Base-by-base conservation (phyloP, 2,113 vertebrate species). In the Sylvia atricapilla region DNA sequence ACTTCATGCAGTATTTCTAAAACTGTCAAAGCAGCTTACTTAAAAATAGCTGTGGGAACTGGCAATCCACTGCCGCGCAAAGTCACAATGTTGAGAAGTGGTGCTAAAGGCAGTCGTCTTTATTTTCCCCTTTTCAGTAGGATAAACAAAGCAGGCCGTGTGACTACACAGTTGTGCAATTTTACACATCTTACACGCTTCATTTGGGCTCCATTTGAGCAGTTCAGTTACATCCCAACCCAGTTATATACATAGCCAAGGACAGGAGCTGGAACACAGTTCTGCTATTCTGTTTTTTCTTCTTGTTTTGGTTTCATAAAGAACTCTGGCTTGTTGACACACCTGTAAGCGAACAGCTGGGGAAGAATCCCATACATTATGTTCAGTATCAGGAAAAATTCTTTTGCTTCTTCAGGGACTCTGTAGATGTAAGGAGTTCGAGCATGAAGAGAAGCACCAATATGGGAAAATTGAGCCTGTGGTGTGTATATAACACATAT, bases 381-480 rank as follows among this genome's bases (percentile, higher is more conserved):
- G 84, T 99, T 99, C 94, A 99, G 44, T 67, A 98, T 88, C 93
- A 99, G 94, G 93, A 99, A 99, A 72, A 98, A 76, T 28, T 92
- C 63, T 95, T 98, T 99, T 53, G 97, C 97, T 58, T 98, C 98
- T 79, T 98, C 98, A 13, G 99, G 99, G 53, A 99, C 99, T 97
- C 99, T 97, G 98, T 99, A 99, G 91, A 98, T 97, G 96, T 99
- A 99, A 13, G 99, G 99, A 6, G 99, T 99, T 96, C 99, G 98
- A 41, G 99, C 99, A 95, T 99, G 99, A 64, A 99, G 98, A 91
- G 99, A 99, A 24, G 99, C 99, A 69, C 99, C 99, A 16, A 99
- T 99, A 87, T 99, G 99, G 93, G 98, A 98, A 94, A 99, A 99
- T 90, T 99, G 99, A 78, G 99, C 99, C 99, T 99, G 96, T 93